Evolutionary conservation across 1,140 invertebrate genomes (phyloP).

Genomic region (Liolophura sinensis): DNA sequence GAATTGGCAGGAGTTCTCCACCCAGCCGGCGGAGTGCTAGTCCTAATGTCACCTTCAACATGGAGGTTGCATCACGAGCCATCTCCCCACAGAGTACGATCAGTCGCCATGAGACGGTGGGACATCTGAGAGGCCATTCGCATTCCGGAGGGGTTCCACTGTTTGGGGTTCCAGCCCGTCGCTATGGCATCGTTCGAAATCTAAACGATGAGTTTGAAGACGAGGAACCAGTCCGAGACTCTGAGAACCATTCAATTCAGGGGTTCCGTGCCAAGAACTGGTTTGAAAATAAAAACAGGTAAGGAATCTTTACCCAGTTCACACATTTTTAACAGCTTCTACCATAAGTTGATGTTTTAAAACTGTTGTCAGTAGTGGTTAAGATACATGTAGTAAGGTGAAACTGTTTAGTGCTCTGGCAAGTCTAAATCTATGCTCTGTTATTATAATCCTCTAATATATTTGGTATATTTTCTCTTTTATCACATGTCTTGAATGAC

Average conservation of each 20-base stretch:
- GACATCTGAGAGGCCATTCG: neutral
- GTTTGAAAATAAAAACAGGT: conserved; percentile 23
- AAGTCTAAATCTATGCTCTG: neutral
- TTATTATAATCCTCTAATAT: too few relatives aligned
- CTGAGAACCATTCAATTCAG: conserved; percentile 7
- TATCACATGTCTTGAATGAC: too few relatives aligned
- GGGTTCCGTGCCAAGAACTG: conserved; percentile 21
- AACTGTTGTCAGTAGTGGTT: too few relatives aligned
- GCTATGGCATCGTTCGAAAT: conserved; percentile 9
- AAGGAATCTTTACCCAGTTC: neutral
- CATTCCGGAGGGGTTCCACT: conserved; percentile 10
- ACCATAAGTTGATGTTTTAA: neutral
- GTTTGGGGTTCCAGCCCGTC: conserved; percentile 9
- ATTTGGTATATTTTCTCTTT: too few relatives aligned
- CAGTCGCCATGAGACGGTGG: conserved; percentile 6
- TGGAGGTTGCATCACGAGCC: neutral
- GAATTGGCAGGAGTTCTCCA: conserved; percentile 23
- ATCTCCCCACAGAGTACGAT: neutral
- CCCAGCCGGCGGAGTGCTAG: conserved; percentile 16
- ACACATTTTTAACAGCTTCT: neutral
- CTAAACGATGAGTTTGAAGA: conserved; percentile 19
- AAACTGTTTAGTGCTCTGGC: too few relatives aligned
- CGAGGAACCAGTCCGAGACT: conserved; percentile 6
- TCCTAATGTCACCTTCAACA: conserved; percentile 20
- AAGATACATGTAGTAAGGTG: too few relatives aligned